A percentile compares a stretch with the other conserved stretches of the same genome.
phyloP scores from a whole-genome alignment of 2,888 invertebrate species.

The Ormyrus thymus region DNA sequence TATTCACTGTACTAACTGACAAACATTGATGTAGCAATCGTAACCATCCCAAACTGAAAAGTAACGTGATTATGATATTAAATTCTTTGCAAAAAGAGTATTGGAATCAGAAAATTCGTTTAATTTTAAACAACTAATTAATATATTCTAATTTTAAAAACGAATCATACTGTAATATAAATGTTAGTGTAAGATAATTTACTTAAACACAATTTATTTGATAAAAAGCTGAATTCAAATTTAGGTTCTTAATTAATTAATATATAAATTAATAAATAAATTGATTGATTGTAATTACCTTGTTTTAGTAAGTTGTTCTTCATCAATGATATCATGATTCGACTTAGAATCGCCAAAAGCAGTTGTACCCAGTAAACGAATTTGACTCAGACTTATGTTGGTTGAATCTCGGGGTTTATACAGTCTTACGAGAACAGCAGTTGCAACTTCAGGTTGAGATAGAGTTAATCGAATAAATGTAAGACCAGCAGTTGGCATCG shows the following conservation, averaged over 20 bases:
- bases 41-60: slow-evolving; percentile 87
- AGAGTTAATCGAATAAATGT: slow-evolving; percentile 90
- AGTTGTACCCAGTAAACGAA: slow-evolving; percentile 88
- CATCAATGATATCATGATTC: slow-evolving; percentile 75
- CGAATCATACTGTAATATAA: too few species aligned
- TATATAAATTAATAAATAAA: too few species aligned
- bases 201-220: too few species aligned
- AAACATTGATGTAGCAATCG: slow-evolving; percentile 88
- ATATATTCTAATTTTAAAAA: too few species aligned
- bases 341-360: slow-evolving; percentile 81
- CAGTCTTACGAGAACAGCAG: slow-evolving; percentile 85
- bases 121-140: too few species aligned
- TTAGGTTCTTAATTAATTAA: too few species aligned
- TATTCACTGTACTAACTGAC: slow-evolving; percentile 73
- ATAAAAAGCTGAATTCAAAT: too few species aligned
- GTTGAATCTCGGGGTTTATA: slow-evolving; percentile 93
- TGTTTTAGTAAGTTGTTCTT: slow-evolving; percentile 77
- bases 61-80: too few species aligned
- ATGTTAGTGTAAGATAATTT: too few species aligned
- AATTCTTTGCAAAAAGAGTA: too few species aligned
- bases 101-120: too few species aligned
- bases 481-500: slow-evolving; percentile 90
- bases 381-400: slow-evolving; percentile 91
- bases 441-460: slow-evolving; percentile 89
- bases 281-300: slow-evolving; percentile 66